Conservation (phyloP, 2,113 vertebrate species). For the Bubo blakistoni region DNA sequence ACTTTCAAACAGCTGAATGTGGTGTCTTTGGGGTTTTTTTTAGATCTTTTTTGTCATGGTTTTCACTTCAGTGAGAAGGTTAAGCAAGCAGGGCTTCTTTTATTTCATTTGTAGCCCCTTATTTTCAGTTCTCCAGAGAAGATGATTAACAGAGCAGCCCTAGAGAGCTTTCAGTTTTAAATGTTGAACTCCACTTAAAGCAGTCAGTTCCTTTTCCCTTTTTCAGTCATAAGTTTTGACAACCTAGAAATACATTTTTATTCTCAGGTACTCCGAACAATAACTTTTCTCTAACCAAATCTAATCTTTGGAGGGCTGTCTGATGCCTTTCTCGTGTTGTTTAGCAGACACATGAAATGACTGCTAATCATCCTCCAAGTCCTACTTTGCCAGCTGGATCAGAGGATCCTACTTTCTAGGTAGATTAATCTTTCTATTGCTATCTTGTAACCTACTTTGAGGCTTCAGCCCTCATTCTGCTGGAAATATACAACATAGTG, state of each 20-base stretch:
- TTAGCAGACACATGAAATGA: not conserved
- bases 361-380: not conserved
- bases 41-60: not conserved
- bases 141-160: slow-evolving; percentile 14
- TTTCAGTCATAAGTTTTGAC: not conserved
- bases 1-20: slow-evolving; percentile 37
- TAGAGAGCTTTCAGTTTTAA: slow-evolving; percentile 33
- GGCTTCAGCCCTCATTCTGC: not conserved
- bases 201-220: not conserved
- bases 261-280: not conserved
- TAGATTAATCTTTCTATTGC: not conserved
- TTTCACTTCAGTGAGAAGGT: slow-evolving; percentile 41
- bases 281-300: not conserved
- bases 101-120: slow-evolving; percentile 29
- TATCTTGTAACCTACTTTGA: not conserved
- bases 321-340: not conserved
- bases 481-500: not conserved
- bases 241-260: not conserved
- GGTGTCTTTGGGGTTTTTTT: not conserved
- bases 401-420: not conserved
- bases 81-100: slow-evolving; percentile 37
- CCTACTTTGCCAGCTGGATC: not conserved
- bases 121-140: slow-evolving; percentile 30
- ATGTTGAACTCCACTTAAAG: slow-evolving; percentile 13
- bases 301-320: not conserved